Evolutionary conservation across 2,113 vertebrate species (phyloP).

Genomic region (Poecile atricapillus): DNA sequence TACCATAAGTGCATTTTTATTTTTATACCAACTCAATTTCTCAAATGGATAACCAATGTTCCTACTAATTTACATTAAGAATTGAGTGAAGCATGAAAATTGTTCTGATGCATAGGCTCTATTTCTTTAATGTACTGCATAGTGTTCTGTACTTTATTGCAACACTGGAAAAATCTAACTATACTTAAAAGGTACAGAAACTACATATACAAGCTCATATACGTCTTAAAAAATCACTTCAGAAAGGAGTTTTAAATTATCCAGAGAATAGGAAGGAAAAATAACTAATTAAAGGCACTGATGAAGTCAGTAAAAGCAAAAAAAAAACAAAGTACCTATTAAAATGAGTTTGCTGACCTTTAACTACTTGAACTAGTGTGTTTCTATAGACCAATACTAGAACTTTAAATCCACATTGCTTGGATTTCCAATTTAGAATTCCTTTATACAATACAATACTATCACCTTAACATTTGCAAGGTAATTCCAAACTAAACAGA

Average conservation of each 20-base stretch:
- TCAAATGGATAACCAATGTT: slow-evolving; percentile 89
- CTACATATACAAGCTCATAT: neutral
- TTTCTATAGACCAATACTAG: neutral
- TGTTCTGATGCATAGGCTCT: slow-evolving; percentile 70
- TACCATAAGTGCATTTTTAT: slow-evolving; percentile 82
- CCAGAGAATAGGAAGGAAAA: neutral
- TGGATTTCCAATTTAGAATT: neutral
- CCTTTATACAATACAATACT: neutral
- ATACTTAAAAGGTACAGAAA: slow-evolving; percentile 26
- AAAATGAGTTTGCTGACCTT: neutral
- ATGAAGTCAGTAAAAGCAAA: neutral
- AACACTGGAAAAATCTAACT: slow-evolving; percentile 37
- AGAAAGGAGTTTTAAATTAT: neutral
- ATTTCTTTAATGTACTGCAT: slow-evolving; percentile 61
- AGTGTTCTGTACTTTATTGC: slow-evolving; percentile 27
- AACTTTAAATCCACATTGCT: neutral
- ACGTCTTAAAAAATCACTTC: neutral
- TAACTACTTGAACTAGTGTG: neutral
- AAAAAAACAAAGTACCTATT: neutral
- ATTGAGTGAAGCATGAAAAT: slow-evolving; percentile 86
- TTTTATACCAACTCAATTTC: slow-evolving; percentile 85
- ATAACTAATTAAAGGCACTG: neutral
- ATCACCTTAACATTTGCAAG: slow-evolving; percentile 22
- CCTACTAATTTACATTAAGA: slow-evolving; percentile 83
- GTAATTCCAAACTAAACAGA: slow-evolving; percentile 51